Evolutionary conservation across 2,113 vertebrate genomes (phyloP), one percentile per base, ranked within the genome.

Genomic region (Carollia perspicillata): DNA sequence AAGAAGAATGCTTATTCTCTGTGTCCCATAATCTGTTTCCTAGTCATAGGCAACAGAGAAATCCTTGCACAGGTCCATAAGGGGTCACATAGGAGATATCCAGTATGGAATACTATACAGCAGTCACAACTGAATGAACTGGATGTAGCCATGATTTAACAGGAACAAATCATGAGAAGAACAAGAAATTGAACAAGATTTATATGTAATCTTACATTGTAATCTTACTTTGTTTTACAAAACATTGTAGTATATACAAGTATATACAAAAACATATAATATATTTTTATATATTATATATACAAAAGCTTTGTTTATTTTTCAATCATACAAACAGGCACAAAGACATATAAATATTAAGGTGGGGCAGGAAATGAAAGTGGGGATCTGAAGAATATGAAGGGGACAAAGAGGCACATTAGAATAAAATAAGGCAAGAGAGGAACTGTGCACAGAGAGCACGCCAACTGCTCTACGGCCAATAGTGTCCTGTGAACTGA

Each of bases 181-280:
- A 5, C 40, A 95, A 85, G 33, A 91, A 40, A 84, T 17, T 58
- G 83, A 77, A n/a, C 78, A 30, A 42, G 63, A 63, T 60, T 74
- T 79, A 22, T 88, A 53, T 44, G 66, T 53, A 60, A 14, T 78
- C 53, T 72, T 5, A 53, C 28, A 49, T 69, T 5, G 44, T 26
- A 77, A 93, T 58, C n/a, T n/a, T n/a, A n/a, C n/a, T n/a, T n/a
- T n/a, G n/a, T n/a, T n/a, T n/a, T n/a, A n/a, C n/a, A n/a, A n/a
- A n/a, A n/a, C n/a, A n/a, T n/a, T n/a, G n/a, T n/a, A n/a, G n/a
- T n/a, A n/a, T n/a, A n/a, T n/a, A n/a, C n/a, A n/a, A n/a, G n/a
- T n/a, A n/a, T n/a, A n/a, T n/a, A n/a, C n/a, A n/a, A n/a, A n/a
- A n/a, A n/a, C n/a, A n/a, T n/a, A n/a, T n/a, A n/a, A n/a, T n/a